Evolutionary conservation across 2,888 invertebrate species (phyloP).

Genomic region (Pseudolycoriella hygida): DNA sequence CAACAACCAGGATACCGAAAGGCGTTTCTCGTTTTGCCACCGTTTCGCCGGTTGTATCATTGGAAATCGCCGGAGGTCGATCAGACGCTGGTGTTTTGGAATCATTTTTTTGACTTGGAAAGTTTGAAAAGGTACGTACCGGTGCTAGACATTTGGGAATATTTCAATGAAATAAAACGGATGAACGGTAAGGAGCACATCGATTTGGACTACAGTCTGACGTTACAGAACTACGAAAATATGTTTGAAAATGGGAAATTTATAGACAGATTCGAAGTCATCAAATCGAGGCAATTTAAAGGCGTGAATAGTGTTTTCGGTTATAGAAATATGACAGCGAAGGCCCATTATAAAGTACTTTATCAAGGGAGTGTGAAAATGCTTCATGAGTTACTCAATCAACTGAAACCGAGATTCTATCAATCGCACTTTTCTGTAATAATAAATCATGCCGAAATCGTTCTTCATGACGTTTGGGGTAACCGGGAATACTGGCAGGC

Average conservation of each 20-base stretch:
- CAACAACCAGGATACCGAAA: constrained; percentile 30
- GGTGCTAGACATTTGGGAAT: constrained; percentile 73
- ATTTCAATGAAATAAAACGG: constrained; percentile 40
- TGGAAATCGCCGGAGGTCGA: constrained; percentile 50
- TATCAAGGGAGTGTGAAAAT: constrained; percentile 63
- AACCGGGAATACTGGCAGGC: constrained; percentile 68
- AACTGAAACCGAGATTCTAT: constrained; percentile 13
- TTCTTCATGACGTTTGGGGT: constrained; percentile 77
- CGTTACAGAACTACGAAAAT: constrained; percentile 70
- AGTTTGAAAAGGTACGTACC: constrained; percentile 55
- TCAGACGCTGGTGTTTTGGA: constrained; percentile 58
- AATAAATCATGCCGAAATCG: constrained; percentile 56
- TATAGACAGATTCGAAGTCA: constrained; percentile 59
- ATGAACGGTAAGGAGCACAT: constrained; percentile 18
- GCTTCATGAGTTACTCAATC: constrained; percentile 39
- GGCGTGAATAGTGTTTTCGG: constrained; percentile 29
- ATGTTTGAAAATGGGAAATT: constrained; percentile 70
- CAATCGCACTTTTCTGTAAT: constrained; percentile 11
- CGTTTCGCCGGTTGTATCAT: constrained; percentile 82
- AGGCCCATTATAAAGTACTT: constrained; percentile 42
- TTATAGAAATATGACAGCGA: constrained; percentile 41
- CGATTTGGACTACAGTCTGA: constrained; percentile 55
- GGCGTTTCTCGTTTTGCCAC: constrained; percentile 66
- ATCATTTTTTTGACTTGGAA: constrained; percentile 63
- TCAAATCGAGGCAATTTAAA: constrained; percentile 21